Evolutionary conservation across 2,888 invertebrate species (phyloP), one percentile per base, ranked within the genome.

Genomic region (Sussaba pulchella): DNA sequence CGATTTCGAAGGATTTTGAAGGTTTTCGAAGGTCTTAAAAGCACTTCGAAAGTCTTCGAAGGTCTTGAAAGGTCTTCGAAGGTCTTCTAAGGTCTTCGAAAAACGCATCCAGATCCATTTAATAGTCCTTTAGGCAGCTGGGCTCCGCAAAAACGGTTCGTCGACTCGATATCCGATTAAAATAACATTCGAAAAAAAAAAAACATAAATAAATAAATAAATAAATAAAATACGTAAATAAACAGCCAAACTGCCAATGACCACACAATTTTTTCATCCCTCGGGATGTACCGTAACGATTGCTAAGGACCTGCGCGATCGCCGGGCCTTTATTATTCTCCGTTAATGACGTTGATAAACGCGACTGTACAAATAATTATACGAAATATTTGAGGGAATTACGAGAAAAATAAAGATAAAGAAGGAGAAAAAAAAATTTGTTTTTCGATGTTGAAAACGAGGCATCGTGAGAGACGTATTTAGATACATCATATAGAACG

Each of bases 161-260:
- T 73, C 52, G 63, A 69, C 73, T 74, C 45, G 43, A 77, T 76
- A 82, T 75, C 75, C 61, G 73, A 78, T 31, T 31, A 5, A 5
- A 2, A 31, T 5, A 31, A 2, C 4, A 31, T 5, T 31, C 2
- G 6, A 31, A 31, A 31, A 31, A 31, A 31, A 31, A 31, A 31
- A 31, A 31, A 31, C 2, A 31, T 5, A 31, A 31, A 31, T 6
- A 31, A 31, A 31, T 31, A 31, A 5, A 31, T 5, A 31, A 31
- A 31, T 31, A 31, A 31, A 31, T 5, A 31, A 31, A 5, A 31
- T 5, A 31, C 6, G 2, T 31, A 31, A 6, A 31, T 70, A 59
- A 78, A 83, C 81, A 81, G 73, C 81, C 71, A 84, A 83, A 84
- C 81, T 84, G 84, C 84, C 84, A 82, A 83, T 83, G 52, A 71